phyloP scores from a whole-genome alignment of 2,888 invertebrate species.

The Theretra japonica region DNA sequence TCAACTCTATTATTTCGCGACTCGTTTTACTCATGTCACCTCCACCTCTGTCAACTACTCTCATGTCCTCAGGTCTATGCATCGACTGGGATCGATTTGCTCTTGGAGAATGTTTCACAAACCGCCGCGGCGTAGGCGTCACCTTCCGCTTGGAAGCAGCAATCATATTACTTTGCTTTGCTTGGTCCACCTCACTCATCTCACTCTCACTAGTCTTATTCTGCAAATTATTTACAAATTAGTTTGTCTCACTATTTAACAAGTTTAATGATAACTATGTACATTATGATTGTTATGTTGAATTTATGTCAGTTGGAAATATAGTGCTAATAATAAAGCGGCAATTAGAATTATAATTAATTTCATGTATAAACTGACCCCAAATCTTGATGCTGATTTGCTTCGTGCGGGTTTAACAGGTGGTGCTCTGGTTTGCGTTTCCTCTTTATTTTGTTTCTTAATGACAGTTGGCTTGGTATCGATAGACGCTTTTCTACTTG shows the following conservation, averaged over 20 bases:
- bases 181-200: slow-evolving; percentile 80
- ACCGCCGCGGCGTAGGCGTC: slow-evolving; percentile 73
- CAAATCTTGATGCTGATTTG: slow-evolving; percentile 79
- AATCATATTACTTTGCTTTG: slow-evolving; percentile 57
- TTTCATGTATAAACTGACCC: slow-evolving; percentile 80
- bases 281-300: slow-evolving; percentile 51
- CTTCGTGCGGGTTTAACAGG: slow-evolving; percentile 81
- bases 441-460: slow-evolving; percentile 60
- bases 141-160: slow-evolving; percentile 68
- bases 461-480: slow-evolving; percentile 63
- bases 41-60: slow-evolving; percentile 66
- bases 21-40: slow-evolving; percentile 79
- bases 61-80: slow-evolving; percentile 73
- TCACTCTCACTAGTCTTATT: slow-evolving; percentile 85
- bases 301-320: slow-evolving; percentile 66
- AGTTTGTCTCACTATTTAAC: slow-evolving; percentile 61
- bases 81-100: slow-evolving; percentile 85
- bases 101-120: slow-evolving; percentile 74
- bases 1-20: slow-evolving; percentile 77
- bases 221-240: slow-evolving; percentile 72
- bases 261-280: slow-evolving; percentile 56
- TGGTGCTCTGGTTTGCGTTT: slow-evolving; percentile 66
- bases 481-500: slow-evolving; percentile 67
- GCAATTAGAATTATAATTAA: slow-evolving; percentile 68
- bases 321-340: slow-evolving; percentile 76